Base-by-base conservation (phyloP, 2,797 vertebrate genomes). In the Sorex maritimensis region DNA sequence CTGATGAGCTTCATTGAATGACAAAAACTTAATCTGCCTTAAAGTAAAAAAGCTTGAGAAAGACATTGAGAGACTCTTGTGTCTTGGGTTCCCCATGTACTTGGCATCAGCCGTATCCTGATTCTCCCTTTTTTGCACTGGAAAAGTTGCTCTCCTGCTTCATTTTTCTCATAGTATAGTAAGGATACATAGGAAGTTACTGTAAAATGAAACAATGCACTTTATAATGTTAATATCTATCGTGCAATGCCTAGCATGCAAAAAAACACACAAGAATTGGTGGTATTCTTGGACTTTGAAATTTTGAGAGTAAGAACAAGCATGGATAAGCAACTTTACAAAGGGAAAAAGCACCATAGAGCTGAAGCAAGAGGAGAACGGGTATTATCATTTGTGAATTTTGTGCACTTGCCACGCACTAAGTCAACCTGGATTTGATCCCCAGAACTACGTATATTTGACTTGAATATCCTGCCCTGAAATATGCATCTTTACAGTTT, bases 301-400 rank as follows among this genome's bases (percentile, higher is more conserved):
- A 82, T 92, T 90, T 94, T 63, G 77, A 87, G 89, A 94, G 77
- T 91, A 78, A 65, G 41, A 77, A 49, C 19, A 77, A 92, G 34
- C 0, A 65, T 13, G 4, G 49, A 87, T 49, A 73, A 80, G 24
- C 0, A 79, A 81, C 52, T 95, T 91, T 87, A 85, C 86, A 17
- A 86, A 30, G 6, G 94, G 34, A 9, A 14, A 81, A 89, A 24
- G 79, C 77, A 92, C 80, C 73, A 10, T 67, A 52, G 10, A 14
- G 49, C 13, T 14, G 13, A 14, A 52, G 49, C 7, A 9, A 52
- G 14, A 14, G 55, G 14, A 58, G 55, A 58, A 15, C 13, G 10
- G 13, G 49, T 14, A 11, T 9, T 52, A 52, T 11, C 49, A 8
- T 52, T 52, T 52, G 49, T 52, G 10, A 52, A 52, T 11, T 52